Base-by-base conservation (phyloP, 2,113 vertebrate genomes). In the Oncorhynchus keta region DNA sequence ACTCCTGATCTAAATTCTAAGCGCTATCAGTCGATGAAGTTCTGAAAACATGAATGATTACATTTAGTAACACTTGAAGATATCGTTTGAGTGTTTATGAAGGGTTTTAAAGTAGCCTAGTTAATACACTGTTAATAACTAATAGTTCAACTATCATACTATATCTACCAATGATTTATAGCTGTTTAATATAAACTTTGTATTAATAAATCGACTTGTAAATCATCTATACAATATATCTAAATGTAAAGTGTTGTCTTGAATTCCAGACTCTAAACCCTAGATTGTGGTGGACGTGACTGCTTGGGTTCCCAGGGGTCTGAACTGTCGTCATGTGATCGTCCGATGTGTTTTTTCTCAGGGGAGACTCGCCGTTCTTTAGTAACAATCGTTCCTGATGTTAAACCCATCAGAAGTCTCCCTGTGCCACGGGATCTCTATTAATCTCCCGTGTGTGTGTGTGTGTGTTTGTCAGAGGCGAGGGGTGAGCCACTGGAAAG, bases 371-470 rank as follows among this genome's bases (percentile, higher is more conserved):
- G 84, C 82, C 86, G 83, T 81, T 83, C 79, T 90, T 91, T 83
- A 87, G 86, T 89, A 91, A 91, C 89, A 91, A 82, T 91, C 86
- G 83, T 86, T 85, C 82, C 89, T 85, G 90, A 92, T 92, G 88
- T 91, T 94, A 93, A 93, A 92, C 92, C 93, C 91, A 84, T 86
- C 89, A 90, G 82, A 90, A 89, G 89, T 84, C 83, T 86, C 77
- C 74, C 75, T 83, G 83, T 87, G 90, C 89, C 91, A 92, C 85
- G 83, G 89, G 88, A 89, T 89, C 61, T 83, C 82, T 88, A 90
- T 91, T 91, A 90, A 91, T 89, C 88, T 87, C 73, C 22, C 8
- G 51, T 35, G 35, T 35, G 5, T 78, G 85, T 35, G 35, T 83
- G 68, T 75, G 71, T 81, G 49, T 75, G 75, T 79, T 73, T 79